A percentile compares a stretch with the other conserved stretches of the same genome.
Conservation (phyloP, 1,140 invertebrate species). For the Cydia strobilella region DNA sequence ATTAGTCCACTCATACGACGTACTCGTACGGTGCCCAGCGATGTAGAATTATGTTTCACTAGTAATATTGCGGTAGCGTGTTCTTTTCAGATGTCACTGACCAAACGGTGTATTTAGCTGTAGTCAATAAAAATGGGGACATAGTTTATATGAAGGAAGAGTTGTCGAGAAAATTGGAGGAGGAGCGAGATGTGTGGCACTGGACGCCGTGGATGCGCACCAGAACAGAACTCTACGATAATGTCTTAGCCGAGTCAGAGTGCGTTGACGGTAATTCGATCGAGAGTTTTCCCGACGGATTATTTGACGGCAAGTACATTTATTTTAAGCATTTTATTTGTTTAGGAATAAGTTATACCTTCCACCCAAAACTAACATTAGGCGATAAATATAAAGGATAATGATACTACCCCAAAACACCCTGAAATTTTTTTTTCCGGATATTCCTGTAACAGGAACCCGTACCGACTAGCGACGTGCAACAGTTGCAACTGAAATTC, state of each 20-base stretch:
- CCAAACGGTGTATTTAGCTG: slow-evolving; percentile 38
- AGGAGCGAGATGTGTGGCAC: slow-evolving; percentile 62
- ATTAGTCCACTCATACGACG: neutral
- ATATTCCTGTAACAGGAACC: no score
- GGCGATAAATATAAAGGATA: no score
- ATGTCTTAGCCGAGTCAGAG: slow-evolving; percentile 47
- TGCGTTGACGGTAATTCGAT: slow-evolving; percentile 49
- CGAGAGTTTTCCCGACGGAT: slow-evolving; percentile 58
- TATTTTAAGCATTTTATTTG: neutral
- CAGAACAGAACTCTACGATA: slow-evolving; percentile 49
- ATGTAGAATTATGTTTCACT: neutral
- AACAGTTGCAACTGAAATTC: no score
- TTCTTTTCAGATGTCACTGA: slow-evolving; percentile 50
- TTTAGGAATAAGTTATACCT: no score
- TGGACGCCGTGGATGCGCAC: slow-evolving; percentile 69
- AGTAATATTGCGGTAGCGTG: neutral
- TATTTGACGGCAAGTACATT: slow-evolving; percentile 56
- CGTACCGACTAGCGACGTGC: no score
- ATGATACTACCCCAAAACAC: no score
- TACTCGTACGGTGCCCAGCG: no score
- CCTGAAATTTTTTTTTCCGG: no score
- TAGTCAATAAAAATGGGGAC: slow-evolving; percentile 58
- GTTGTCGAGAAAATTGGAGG: slow-evolving; percentile 54
- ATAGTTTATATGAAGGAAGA: slow-evolving; percentile 54
- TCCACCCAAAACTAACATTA: no score